Conservation (phyloP, 2,888 invertebrate genomes). For the Branchipolynoe longqiensis region DNA sequence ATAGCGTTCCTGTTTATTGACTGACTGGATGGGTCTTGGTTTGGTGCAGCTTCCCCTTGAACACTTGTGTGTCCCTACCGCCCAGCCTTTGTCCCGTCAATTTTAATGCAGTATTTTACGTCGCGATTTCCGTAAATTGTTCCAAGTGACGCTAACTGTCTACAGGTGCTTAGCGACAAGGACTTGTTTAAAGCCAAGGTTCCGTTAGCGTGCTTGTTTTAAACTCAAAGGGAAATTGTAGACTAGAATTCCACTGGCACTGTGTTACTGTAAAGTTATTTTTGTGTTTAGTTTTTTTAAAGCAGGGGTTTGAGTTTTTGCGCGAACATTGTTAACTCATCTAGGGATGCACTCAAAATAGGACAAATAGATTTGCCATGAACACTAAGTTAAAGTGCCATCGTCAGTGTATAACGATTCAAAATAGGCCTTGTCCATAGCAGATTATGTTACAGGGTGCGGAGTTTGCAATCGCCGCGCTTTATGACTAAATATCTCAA, state of each 20-base stretch:
- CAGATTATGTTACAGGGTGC: slow-evolving; percentile 2
- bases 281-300: too few species aligned
- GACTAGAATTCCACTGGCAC: slow-evolving; percentile 25
- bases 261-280: too few species aligned
- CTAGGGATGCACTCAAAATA: too few species aligned
- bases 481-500: slow-evolving; percentile 43
- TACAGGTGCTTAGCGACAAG: not conserved
- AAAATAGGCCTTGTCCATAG: not conserved
- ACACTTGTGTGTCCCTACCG: too few species aligned
- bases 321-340: not conserved
- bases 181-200: not conserved
- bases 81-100: not conserved
- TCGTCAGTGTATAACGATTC: not conserved
- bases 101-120: not conserved
- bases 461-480: slow-evolving; percentile 16
- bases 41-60: too few species aligned
- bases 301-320: too few species aligned
- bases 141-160: not conserved
- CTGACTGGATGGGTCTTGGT: not conserved
- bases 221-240: not conserved
- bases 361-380: not conserved
- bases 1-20: not conserved
- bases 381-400: not conserved
- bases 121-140: not conserved
- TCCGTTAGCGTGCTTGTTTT: not conserved